A percentile compares a stretch with the other conserved stretches of the same genome.
phyloP scores from a whole-genome alignment of 2,113 vertebrate species.

The Phoenicopterus ruber region DNA sequence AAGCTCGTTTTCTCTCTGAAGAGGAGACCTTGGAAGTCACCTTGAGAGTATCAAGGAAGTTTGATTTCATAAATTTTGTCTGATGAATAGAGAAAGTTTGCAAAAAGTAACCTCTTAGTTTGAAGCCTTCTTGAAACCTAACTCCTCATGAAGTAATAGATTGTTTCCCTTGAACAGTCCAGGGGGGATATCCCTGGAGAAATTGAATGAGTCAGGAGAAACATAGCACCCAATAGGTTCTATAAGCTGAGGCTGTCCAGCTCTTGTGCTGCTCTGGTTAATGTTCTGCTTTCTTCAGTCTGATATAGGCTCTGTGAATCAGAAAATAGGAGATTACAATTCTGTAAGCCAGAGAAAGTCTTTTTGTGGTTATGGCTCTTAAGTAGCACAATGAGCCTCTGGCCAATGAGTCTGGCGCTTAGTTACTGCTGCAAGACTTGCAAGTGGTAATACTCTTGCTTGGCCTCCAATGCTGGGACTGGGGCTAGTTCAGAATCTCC shows the following conservation, averaged over 20 bases:
- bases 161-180: background rate
- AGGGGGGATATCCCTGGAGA: background rate
- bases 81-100: conserved; percentile 44
- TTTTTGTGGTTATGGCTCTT: background rate
- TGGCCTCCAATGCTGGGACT: background rate
- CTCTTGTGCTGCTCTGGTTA: background rate
- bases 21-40: conserved; percentile 84
- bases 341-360: background rate
- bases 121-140: background rate
- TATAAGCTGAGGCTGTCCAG: background rate
- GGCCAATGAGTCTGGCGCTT: background rate
- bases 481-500: background rate
- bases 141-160: background rate
- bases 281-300: background rate
- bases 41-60: conserved; percentile 76
- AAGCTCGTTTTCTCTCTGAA: conserved; percentile 81
- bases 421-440: background rate
- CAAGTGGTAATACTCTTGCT: background rate
- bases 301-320: background rate
- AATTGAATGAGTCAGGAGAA: background rate
- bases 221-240: background rate
- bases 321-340: background rate
- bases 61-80: conserved; percentile 79
- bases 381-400: background rate
- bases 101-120: background rate